Conservation (phyloP, 1,140 invertebrate species). For the Odontomachus brunneus region DNA sequence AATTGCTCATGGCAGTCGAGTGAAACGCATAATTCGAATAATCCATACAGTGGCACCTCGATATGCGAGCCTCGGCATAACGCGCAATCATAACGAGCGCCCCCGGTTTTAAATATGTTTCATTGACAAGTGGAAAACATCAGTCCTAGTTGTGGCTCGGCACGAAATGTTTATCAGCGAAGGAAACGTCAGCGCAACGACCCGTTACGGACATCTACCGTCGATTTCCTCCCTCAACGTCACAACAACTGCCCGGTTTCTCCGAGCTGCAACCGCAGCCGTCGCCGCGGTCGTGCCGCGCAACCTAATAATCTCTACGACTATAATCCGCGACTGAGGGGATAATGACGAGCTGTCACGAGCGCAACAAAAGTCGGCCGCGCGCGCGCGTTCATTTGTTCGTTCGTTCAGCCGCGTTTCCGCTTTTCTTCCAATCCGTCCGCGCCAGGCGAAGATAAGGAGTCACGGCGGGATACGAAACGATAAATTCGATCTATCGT, state of each 20-base stretch:
- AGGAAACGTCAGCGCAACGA: not conserved
- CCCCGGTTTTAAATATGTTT: no score
- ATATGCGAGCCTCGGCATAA: not conserved
- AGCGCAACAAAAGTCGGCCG: slow-evolving; percentile 40
- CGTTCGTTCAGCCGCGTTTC: not conserved
- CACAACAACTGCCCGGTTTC: slow-evolving; percentile 9
- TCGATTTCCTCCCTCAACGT: slow-evolving; percentile 24
- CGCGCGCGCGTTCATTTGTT: not conserved
- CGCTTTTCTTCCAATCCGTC: slow-evolving; percentile 40
- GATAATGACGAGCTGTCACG: slow-evolving; percentile 34
- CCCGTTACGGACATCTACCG: slow-evolving; percentile 8
- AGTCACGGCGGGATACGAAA: slow-evolving; percentile 41
- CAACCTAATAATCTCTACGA: slow-evolving; percentile 23
- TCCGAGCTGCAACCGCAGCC: no score
- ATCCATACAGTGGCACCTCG: not conserved
- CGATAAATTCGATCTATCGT: slow-evolving; percentile 33
- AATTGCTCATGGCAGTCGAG: not conserved
- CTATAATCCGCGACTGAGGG: slow-evolving; percentile 25
- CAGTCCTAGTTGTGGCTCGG: not conserved
- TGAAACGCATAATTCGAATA: slow-evolving; percentile 21
- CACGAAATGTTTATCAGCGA: not conserved
- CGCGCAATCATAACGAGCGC: slow-evolving; percentile 1
- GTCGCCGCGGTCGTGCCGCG: slow-evolving; percentile 26
- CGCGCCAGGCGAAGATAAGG: slow-evolving; percentile 2
- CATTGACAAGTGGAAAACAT: no score